Evolutionary conservation across 2,113 vertebrate species (phyloP), one percentile per base, ranked within the genome.

Genomic region (Equus quagga): DNA sequence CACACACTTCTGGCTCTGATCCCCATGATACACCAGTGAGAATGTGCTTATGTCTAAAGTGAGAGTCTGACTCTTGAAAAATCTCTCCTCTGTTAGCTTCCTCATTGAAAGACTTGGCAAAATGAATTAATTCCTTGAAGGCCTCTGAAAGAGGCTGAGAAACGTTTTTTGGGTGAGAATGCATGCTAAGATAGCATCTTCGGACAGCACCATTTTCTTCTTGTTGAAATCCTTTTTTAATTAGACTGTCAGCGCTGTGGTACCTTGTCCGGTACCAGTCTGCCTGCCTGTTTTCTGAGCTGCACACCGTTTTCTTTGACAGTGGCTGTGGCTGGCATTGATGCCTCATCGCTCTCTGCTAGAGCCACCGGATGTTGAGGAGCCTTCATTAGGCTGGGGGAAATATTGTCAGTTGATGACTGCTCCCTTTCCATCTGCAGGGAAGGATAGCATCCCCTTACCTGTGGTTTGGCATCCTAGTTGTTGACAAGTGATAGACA

Each of bases 381-480:
- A 67, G 81, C 75, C 91, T 92, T 96, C 95, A 87, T 96, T 83
- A 96, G 84, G 89, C 96, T 24, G 18, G 54, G 96, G 96, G 98
- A 97, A 83, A 91, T 67, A 78, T 1, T 78, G 51, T 92, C 82
- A 1, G 24, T 70, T 87, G 62, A 73, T n/a, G 49, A 78, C 95
- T 64, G n/a, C 79, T 92, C 83, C 83, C 83, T 85, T 79, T 89
- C 86, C 95, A 10, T 54, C 8, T 90, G 73, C 13, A 49, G 79
- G 76, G 76, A 87, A 89, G 67, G 70, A 56, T 41, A 2, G 11
- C 93, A 5, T 67, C 95, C 44, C 64, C 67, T 31, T 46, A 93
- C 81, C 90, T 96, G 94, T 79, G 79, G n/a, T 82, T 54, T 90
- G 64, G 69, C 93, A 88, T 9, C 54, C 36, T 56, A 84, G 36